Evolutionary conservation across 2,113 vertebrate genomes (phyloP).

Genomic region (Mus spicilegus): DNA sequence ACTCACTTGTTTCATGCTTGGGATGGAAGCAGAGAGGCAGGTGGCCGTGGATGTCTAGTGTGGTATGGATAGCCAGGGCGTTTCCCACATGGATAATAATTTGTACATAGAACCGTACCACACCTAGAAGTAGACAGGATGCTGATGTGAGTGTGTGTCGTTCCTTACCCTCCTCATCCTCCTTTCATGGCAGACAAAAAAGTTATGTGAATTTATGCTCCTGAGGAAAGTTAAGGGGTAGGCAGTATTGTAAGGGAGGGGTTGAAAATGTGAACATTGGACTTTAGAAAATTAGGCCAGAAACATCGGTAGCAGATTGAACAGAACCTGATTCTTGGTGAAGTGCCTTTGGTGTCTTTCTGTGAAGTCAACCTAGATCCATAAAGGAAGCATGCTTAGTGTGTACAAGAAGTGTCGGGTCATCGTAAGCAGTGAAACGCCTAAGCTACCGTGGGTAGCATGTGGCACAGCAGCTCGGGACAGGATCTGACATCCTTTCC

Average conservation of each 20-base stretch:
- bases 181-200: neutral
- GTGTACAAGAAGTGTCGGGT: neutral
- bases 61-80: neutral
- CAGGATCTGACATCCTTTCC: neutral
- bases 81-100: constrained; percentile 2
- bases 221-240: neutral
- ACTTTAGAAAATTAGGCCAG: constrained; percentile 31
- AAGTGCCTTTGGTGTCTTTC: constrained; percentile 2
- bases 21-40: neutral
- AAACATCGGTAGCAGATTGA: neutral
- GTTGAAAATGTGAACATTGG: neutral
- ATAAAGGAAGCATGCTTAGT: neutral
- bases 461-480: neutral
- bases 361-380: neutral
- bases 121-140: neutral
- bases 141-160: neutral
- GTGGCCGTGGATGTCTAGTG: neutral
- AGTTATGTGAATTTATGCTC: neutral
- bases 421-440: neutral
- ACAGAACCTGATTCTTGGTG: neutral
- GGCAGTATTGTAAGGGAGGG: neutral
- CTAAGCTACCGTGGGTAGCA: neutral
- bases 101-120: neutral
- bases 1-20: constrained; percentile 36
- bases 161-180: neutral